Base-by-base conservation (phyloP, 2,113 vertebrate genomes). In the Rhinolophus sinicus region DNA sequence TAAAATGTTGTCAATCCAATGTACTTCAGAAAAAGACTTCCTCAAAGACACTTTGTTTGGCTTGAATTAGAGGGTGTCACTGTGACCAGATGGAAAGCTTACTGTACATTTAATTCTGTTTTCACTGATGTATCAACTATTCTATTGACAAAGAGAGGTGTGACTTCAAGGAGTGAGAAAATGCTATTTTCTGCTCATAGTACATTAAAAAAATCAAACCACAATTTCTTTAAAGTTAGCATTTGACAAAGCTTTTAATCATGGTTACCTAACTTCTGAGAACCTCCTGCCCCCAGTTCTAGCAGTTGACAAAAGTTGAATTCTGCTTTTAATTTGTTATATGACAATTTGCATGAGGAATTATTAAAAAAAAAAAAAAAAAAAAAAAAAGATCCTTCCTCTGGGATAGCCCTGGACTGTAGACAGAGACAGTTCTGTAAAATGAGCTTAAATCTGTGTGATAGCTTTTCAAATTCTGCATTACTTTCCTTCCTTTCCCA, bases 61-160 rank as follows among this genome's bases (percentile, higher is more conserved):
- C 89, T 97, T 97, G 95, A 98, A 98, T 97, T 97, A 97, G 89
- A 97, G 93, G 86, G 93, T 97, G 96, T 97, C 97, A 98, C 77
- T 62, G 82, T 96, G 87, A 89, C 96, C 98, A 98, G 97, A 98
- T 98, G 98, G 97, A 97, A 98, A 98, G 93, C 95, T 97, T 83
- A 97, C 98, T 98, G 98, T 98, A 97, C 97, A 98, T 98, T 98
- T 98, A 97, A 98, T 98, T 98, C 98, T 98, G 97, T 94, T 98
- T 97, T 97, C 93, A 98, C 97, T 97, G 97, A 96, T 98, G 97
- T 98, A 98, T 98, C 98, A 98, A 70, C 94, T 97, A 93, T 96
- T 98, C 90, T 96, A 98, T 97, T 98, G 98, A 98, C 97, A 97
- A 98, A 98, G 94, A 98, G 97, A 98, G 69, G 95, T 98, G 98